Evolutionary conservation across 2,113 vertebrate genomes (phyloP).

Genomic region (Bettongia penicillata): DNA sequence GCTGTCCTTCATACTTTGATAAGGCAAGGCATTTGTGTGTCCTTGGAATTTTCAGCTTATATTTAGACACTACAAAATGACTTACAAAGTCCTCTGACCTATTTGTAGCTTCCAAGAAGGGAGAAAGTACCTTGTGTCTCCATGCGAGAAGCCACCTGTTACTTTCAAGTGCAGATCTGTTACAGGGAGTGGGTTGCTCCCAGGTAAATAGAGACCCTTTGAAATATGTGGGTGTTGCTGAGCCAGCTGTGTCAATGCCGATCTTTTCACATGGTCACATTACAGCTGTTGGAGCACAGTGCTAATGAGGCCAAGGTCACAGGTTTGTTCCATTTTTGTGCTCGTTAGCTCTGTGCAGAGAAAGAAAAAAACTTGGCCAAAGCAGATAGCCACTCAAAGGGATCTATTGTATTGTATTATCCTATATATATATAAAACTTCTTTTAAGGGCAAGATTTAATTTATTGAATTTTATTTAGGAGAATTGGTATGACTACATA

Average conservation of each 20-base stretch:
- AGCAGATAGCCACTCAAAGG: not conserved
- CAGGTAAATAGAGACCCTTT: not conserved
- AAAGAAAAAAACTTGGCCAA: not conserved
- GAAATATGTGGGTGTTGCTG: not conserved
- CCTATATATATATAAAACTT: not conserved
- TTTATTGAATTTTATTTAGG: not conserved
- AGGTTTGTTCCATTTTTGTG: not conserved
- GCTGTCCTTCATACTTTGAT: conserved; percentile 20
- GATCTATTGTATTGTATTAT: no score
- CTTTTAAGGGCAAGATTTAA: not conserved
- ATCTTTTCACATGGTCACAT: not conserved
- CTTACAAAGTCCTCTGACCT: conserved; percentile 1
- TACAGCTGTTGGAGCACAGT: not conserved
- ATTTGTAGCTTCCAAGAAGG: conserved; percentile 29
- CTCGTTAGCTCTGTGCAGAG: not conserved
- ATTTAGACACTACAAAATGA: conserved; percentile 1
- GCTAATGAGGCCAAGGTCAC: not conserved
- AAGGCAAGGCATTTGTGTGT: not conserved
- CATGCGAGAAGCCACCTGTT: conserved; percentile 24
- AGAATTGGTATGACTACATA: not conserved
- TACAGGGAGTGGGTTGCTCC: not conserved
- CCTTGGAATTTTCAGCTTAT: conserved; percentile 31
- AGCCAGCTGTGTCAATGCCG: not conserved
- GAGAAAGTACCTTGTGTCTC: not conserved
- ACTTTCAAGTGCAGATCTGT: not conserved